Percentiles rank a stretch among this genome's conserved stretches.
phyloP scores from a whole-genome alignment of 1,140 invertebrate species.

The Eriocheir sinensis region DNA sequence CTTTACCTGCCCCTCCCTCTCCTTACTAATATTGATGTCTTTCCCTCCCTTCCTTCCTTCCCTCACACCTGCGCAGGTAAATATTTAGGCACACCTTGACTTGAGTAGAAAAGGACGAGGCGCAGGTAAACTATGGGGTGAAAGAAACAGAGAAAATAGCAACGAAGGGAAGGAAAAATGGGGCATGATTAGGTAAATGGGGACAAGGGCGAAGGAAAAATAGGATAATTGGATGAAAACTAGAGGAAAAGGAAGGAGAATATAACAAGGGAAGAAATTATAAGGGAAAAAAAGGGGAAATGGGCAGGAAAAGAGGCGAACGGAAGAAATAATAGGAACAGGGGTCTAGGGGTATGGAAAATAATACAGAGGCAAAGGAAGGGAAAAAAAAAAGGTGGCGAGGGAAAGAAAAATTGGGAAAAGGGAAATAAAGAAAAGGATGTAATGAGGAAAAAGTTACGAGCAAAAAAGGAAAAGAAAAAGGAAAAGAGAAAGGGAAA shows the following conservation, averaged over 20 bases:
- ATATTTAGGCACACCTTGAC: background rate
- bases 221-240: no score
- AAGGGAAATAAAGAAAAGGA: background rate
- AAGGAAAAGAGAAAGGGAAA: background rate
- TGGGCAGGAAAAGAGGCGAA: background rate
- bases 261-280: background rate
- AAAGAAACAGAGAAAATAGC: no score
- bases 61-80: slow-evolving; percentile 3
- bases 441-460: background rate
- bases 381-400: background rate
- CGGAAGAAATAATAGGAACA: no score
- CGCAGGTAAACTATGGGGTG: no score
- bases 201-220: no score
- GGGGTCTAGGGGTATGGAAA: no score
- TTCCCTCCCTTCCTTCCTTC: background rate
- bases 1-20: no score
- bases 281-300: background rate
- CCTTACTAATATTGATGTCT: no score
- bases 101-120: no score
- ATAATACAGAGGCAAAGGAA: background rate
- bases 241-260: slow-evolving; percentile 30
- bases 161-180: no score
- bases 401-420: background rate
- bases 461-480: background rate
- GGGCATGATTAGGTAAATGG: no score